phyloP scores from a whole-genome alignment of 2,113 vertebrate genomes.

The Tyto alba region DNA sequence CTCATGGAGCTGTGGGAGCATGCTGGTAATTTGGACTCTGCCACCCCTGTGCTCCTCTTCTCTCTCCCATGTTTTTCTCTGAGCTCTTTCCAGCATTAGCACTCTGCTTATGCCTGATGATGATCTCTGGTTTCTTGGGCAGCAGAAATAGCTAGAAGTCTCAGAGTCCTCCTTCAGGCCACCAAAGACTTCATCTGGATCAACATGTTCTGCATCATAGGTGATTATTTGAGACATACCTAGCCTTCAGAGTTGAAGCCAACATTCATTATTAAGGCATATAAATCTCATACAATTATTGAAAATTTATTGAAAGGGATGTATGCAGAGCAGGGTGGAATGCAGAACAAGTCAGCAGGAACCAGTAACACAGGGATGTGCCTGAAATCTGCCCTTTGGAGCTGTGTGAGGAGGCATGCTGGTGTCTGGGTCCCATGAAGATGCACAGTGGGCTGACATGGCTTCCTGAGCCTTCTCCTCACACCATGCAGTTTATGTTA shows the following conservation, averaged over 20 bases:
- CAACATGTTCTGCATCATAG: not conserved
- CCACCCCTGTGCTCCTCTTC: rapidly evolving
- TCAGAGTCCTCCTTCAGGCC: not conserved
- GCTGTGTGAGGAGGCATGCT: not conserved
- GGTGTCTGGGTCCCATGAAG: not conserved
- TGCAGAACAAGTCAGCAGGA: not conserved
- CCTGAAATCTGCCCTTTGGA: not conserved
- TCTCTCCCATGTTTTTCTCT: not conserved
- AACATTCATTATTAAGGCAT: not conserved
- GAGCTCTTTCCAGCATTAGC: not conserved
- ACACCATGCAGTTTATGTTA: not conserved
- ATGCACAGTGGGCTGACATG: rapidly evolving
- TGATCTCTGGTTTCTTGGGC: not conserved
- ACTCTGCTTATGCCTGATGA: not conserved
- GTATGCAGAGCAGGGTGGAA: not conserved
- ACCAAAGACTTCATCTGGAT: not conserved
- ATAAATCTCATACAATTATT: not conserved
- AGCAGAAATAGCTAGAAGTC: not conserved
- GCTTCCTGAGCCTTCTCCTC: not conserved
- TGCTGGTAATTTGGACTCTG: not conserved
- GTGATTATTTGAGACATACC: rapidly evolving
- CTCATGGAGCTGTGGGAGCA: rapidly evolving
- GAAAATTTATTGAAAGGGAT: not conserved
- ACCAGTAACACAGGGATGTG: not conserved
- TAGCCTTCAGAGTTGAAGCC: not conserved